Base-by-base conservation (phyloP, 2,888 invertebrate genomes). In the Cryptus viduatorius region DNA sequence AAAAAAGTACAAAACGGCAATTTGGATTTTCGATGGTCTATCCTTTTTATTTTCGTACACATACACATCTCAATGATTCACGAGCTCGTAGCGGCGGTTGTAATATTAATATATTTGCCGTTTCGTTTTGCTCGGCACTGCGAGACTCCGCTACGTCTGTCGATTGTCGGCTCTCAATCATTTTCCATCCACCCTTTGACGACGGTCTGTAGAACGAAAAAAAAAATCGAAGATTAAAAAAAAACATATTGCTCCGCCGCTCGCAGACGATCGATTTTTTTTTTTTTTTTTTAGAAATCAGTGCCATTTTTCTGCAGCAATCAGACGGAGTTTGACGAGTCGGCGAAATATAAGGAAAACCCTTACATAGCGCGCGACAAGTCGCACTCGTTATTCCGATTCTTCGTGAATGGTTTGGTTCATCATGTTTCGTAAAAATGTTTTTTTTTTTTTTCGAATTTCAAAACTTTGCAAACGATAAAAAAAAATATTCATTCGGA, bases 141-240 rank as follows among this genome's bases (percentile, higher is more conserved):
- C 97, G 91, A 97, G 95, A 90, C 99, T 97, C 93, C 99, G 82
- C 98, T 98, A 94, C 99, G 97, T 92, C 99, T 96, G 94, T 99
- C 99, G 87, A 99, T 96, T 93, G 99, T 99, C 90, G 97, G 96
- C 94, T 99, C 99, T 89, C 99, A 97, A 94, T 99, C 99, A 94
- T 98, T 99, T 94, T 99, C 99, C 96, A 99, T 97, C 95, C 99
- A 99, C 94, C 99, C 95, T 94, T 99, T 99, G 78, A 99, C 98
- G 92, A 99, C 97, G 89, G 98, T 98, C 98, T 98, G 94, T 37
- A 37, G 8, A 7, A 82, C n/a, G 87, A 90, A 84, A 83, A 71
- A 72, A 24, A 24, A 24, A 24, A 24, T 24, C 24, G 24, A 3
- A 24, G 24, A 24, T 24, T 24, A 24, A 24, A 24, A 24, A 24